phyloP scores from a whole-genome alignment of 2,113 vertebrate genomes.

The Callopanchax toddi region DNA sequence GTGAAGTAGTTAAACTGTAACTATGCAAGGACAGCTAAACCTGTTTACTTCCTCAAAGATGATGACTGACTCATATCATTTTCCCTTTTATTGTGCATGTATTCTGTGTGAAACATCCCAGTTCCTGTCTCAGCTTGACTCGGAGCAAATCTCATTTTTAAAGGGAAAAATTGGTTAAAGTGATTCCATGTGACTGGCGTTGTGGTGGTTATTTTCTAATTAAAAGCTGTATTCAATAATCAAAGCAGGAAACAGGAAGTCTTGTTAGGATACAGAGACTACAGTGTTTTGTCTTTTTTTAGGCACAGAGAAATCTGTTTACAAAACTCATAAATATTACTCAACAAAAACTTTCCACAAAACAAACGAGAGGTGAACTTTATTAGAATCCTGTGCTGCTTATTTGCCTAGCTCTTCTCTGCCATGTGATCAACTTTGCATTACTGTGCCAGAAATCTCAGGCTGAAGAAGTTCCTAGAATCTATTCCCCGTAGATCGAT shows the following conservation, averaged over 20 bases:
- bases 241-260: slow-evolving; percentile 12
- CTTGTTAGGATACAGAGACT: not conserved
- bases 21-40: slow-evolving; percentile 3
- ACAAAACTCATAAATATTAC: not conserved
- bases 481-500: slow-evolving; percentile 12
- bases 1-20: slow-evolving; percentile 2
- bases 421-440: slow-evolving; percentile 59
- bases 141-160: slow-evolving; percentile 3
- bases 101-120: slow-evolving; percentile 12
- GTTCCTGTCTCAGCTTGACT: slow-evolving; percentile 7
- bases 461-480: slow-evolving; percentile 45
- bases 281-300: not conserved
- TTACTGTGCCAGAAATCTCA: slow-evolving; percentile 49
- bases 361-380: slow-evolving; percentile 16
- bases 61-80: slow-evolving; percentile 32
- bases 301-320: not conserved
- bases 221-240: slow-evolving; percentile 34
- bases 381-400: slow-evolving; percentile 23
- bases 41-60: slow-evolving; percentile 16
- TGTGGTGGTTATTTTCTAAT: slow-evolving; percentile 58
- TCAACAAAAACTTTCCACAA: not conserved
- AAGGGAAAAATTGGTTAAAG: slow-evolving; percentile 28
- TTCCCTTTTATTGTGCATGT: slow-evolving; percentile 5
- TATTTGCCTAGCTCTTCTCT: slow-evolving; percentile 44
- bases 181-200: slow-evolving; percentile 59